Evolutionary conservation across 2,888 invertebrate species (phyloP), one percentile per base, ranked within the genome.

Genomic region (Cephus pulcher): DNA sequence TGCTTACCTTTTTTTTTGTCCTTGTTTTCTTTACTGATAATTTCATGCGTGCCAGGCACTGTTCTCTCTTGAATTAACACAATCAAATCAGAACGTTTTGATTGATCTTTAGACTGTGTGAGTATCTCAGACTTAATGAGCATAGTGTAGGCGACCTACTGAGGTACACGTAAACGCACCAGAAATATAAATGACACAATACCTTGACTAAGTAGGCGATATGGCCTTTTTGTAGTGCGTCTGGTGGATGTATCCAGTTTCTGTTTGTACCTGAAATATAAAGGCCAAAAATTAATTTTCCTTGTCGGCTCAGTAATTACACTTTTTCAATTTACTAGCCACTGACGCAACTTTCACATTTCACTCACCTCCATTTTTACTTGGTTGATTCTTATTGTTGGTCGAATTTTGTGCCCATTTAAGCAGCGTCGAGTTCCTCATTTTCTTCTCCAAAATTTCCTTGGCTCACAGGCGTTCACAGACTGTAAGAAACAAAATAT

Each of bases 151-250:
- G 23, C 56, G 56, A 56, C 56, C 56, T 56, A 56, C 56, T 56
- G 56, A 56, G 56, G 6, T 56, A 23, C 56, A 2, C 9, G 9
- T 56, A 23, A 56, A 56, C 56, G 56, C 23, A 9, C 9, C 56
- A 71, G 6, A 71, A 71, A 34, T 32, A 71, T 23, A 32, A 23
- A 87, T 92, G 23, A 56, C 40, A 40, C 56, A 23, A 90, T 92
- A 97, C 97, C 96, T 99, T 98, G 91, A 99, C 99, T 92, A 98
- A 95, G 94, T 99, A 99, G 77, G 98, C 98, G 87, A 99, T 98
- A 90, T 98, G 98, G 75, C 99, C 99, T 91, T 96, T 97, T 88
- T 97, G 95, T 77, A 99, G 94, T 34, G 97, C 95, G 91, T 98
- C 99, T 74, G 98, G 97, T 78, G 98, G 96, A 92, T 99, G 98